Base-by-base conservation (phyloP, 1,140 invertebrate genomes). In the Drosophila arizonae region DNA sequence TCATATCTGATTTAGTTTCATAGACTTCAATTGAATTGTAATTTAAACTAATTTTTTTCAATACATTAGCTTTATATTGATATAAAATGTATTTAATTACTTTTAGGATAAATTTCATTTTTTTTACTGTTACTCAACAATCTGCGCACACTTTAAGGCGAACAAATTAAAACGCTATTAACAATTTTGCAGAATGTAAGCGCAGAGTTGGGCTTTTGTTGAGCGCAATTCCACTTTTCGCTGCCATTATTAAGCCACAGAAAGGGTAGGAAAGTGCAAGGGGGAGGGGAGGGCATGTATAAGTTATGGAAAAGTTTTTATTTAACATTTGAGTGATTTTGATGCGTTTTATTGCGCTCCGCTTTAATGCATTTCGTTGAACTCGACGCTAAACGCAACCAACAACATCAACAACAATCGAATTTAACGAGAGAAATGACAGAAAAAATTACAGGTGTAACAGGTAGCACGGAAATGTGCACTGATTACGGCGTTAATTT, bases 261-360 rank as follows among this genome's bases (percentile, higher is more conserved):
- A 33, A 39, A 9, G 24, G 24, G 24, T 26, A 9, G 8, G 24
- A 9, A 1, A 15, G 17, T 17, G 17, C 17, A 17, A 13, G 5
- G 33, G 0, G 33, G 9, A 33, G 33, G 33, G 8, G 33, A 17
- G 33, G 6, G 33, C 5, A 1, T 4, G 33, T 2, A 33, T 33
- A 33, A 33, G 33, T 30, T 56, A 55, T 68, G 21, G 21, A 69
- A 68, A 45, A 56, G 39, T 54, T 72, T 76, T 67, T 56, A 67
- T 72, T 76, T 67, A 63, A 72, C 74, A 76, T 76, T 68, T 48
- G 70, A 76, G 75, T 81, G 79, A 74, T 67, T 81, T 74, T 77
- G 74, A 70, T 81, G 79, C 78, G 74, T 79, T 81, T 76, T 58
- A 52, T 55, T 73, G 72, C 78, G 77, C 73, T 77, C 61, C 72